Conservation (phyloP, 2,113 vertebrate species). For the Hippocampus abdominalis region DNA sequence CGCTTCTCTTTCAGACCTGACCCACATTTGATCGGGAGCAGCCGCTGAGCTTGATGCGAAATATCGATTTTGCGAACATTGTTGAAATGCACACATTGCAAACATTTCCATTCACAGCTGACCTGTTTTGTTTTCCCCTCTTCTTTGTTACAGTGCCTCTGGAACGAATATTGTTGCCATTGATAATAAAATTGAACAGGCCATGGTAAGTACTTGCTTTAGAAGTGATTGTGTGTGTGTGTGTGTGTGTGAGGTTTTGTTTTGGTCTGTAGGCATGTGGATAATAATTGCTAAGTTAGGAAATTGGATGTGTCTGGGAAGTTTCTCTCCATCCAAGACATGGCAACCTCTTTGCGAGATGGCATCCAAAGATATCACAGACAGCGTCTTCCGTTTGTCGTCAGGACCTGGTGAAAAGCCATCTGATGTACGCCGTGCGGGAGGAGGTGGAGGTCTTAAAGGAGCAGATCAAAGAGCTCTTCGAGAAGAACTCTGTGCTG, state of each 20-base stretch:
- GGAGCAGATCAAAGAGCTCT: constrained; percentile 99
- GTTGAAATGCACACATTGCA: background rate
- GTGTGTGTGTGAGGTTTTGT: too few species aligned
- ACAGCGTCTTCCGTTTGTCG: constrained; percentile 1
- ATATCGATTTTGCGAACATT: background rate
- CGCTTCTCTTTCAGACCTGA: background rate
- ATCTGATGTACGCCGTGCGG: constrained; percentile 98
- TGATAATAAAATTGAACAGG: constrained; percentile 99
- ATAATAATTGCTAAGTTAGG: too few species aligned
- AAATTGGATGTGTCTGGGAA: too few species aligned
- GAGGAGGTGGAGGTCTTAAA: constrained; percentile 99
- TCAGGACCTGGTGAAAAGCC: constrained; percentile 99
- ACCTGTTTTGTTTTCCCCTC: constrained; percentile 1
- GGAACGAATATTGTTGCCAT: constrained; percentile 95
- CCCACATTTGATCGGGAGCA: background rate
- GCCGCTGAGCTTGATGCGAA: background rate
- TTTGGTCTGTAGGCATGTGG: too few species aligned
- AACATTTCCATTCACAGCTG: background rate
- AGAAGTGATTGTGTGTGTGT: too few species aligned
- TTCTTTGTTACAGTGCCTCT: constrained; percentile 76
- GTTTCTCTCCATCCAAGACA: too few species aligned
- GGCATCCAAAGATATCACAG: background rate
- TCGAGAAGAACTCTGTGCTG: constrained; percentile 96
- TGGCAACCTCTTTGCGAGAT: too few species aligned
- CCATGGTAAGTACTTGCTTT: constrained; percentile 84